phyloP scores from a whole-genome alignment of 2,797 vertebrate genomes.

The Cygnus olor region DNA sequence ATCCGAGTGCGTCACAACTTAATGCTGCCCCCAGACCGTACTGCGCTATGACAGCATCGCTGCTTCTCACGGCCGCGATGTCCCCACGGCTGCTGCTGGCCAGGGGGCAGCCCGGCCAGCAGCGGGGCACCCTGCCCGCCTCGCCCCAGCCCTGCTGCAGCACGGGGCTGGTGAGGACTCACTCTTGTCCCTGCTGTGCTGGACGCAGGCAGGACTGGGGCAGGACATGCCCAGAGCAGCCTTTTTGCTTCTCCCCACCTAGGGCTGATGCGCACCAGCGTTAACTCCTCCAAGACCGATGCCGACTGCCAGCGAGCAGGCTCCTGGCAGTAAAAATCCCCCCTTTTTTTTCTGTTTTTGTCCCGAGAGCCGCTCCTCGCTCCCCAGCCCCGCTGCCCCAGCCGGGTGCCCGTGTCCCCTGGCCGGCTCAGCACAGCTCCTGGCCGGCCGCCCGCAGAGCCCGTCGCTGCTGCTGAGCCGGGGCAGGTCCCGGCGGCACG shows the following conservation, averaged over 20 bases:
- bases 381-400: not conserved
- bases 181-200: not conserved
- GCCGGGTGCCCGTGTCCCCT: not conserved
- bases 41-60: slow-evolving; percentile 36
- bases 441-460: too few relatives aligned
- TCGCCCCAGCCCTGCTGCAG: not conserved
- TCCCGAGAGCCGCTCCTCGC: not conserved
- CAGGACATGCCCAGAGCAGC: not conserved
- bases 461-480: not conserved
- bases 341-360: not conserved
- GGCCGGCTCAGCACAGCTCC: not conserved
- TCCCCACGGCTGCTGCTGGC: not conserved
- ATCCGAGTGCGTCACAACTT: slow-evolving; percentile 66
- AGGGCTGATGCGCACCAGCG: not conserved
- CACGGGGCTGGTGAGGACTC: rapidly evolving
- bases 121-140: not conserved
- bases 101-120: not conserved
- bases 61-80: not conserved
- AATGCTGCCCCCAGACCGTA: slow-evolving; percentile 56
- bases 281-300: not conserved
- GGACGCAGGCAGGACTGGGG: not conserved
- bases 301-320: not conserved
- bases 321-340: not conserved
- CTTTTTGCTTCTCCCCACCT: not conserved
- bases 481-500: not conserved